These are phyloP conservation scores for Oegoconia quadripuncta DNA, from an alignment of 2,888 invertebrate genomes.

Conservation along the genomic window DNA sequence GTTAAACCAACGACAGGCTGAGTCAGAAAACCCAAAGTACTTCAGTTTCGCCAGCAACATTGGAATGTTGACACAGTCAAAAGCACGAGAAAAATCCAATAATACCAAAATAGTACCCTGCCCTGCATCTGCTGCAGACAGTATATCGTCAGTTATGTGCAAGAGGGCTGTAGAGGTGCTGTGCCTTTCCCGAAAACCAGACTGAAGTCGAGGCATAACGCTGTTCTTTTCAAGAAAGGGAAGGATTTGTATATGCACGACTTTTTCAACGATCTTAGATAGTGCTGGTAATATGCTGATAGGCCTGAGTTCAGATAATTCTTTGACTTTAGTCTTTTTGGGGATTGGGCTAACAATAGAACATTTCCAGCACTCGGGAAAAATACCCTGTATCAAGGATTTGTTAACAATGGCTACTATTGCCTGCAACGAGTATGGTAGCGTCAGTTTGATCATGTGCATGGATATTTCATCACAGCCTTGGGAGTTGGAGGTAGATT, in stretches of 20 bases:
- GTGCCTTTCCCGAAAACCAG: not conserved
- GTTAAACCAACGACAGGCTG: not conserved
- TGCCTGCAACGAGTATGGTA: not conserved
- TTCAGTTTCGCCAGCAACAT: not conserved
- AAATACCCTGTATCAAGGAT: not conserved
- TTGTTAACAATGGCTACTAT: not conserved
- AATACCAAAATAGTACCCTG: too few relatives aligned
- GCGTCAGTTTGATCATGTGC: not conserved
- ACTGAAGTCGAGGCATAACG: not conserved
- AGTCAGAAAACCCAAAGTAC: not conserved
- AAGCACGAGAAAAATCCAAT: too few relatives aligned
- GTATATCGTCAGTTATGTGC: not conserved
- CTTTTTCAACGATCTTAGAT: not conserved
- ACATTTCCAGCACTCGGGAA: not conserved
- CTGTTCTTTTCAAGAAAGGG: not conserved
- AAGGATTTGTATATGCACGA: not conserved
- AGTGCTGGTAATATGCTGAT: not conserved
- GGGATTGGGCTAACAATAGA: not conserved
- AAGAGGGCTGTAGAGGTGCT: not conserved
- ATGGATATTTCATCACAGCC: not conserved
- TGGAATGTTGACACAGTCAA: not conserved
- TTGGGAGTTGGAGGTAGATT: not conserved
- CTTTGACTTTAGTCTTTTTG: not conserved
- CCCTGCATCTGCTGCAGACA: not conserved
- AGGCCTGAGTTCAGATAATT: not conserved